These are phyloP conservation scores for Ianthella basta DNA, from an alignment of 37 sponge, comb jelly and placozoan genomes.

Conservation along the genomic window DNA sequence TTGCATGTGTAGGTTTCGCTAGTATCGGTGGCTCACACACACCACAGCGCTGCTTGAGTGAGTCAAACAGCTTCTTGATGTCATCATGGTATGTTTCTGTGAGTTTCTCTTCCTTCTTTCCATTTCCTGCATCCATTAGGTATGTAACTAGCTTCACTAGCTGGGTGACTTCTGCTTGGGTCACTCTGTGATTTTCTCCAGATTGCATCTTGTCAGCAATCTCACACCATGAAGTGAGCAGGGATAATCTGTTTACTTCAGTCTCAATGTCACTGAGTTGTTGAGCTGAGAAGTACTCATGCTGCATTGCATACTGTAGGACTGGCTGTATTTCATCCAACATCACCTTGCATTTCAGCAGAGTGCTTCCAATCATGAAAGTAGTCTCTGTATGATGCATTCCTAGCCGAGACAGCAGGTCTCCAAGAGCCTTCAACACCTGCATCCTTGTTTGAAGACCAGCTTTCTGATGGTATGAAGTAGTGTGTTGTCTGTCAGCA, in stretches of 20 bases:
- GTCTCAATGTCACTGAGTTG: conserved; percentile 46
- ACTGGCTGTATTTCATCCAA: conserved; percentile 10
- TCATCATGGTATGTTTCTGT: conserved; percentile 28
- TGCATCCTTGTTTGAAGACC: not conserved
- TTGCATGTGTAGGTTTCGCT: conserved; percentile 67
- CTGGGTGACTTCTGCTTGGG: not conserved
- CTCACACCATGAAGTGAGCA: conserved; percentile 19
- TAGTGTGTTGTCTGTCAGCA: not conserved
- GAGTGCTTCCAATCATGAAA: not conserved
- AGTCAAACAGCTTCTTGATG: conserved; percentile 10
- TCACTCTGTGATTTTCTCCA: not conserved
- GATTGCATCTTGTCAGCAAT: not conserved
- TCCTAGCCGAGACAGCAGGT: not conserved
- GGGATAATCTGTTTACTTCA: conserved; percentile 52
- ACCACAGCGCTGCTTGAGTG: conserved; percentile 42
- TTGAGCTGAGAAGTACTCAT: conserved; percentile 47
- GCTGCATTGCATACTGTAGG: not conserved
- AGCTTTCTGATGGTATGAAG: not conserved
- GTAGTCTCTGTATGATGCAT: no score
- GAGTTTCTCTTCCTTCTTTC: conserved; percentile 17
- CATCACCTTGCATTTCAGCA: not conserved
- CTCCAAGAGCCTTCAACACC: not conserved
- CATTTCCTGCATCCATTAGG: not conserved
- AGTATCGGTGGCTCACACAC: conserved; percentile 62
- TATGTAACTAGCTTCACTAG: conserved; percentile 1